Conservation (phyloP, 2,113 vertebrate genomes). For the Eurystomus gularis region DNA sequence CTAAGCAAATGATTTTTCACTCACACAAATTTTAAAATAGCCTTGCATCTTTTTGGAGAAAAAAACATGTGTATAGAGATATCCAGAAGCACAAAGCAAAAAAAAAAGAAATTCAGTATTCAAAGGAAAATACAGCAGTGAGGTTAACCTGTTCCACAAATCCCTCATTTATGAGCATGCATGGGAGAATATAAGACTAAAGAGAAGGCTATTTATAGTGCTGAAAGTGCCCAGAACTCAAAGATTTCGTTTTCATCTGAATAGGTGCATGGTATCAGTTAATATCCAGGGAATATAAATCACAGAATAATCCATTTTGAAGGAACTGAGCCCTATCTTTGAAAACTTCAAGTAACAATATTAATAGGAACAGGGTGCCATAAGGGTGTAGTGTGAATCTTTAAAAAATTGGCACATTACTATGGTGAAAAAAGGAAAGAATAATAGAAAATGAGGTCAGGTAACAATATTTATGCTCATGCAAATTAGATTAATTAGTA, state of each 20-base stretch:
- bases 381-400: neutral
- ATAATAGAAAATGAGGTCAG: conserved; percentile 31
- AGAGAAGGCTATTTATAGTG: conserved; percentile 1
- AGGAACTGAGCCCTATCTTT: neutral
- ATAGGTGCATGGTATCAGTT: neutral
- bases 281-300: conserved; percentile 2
- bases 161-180: neutral
- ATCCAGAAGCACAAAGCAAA: neutral
- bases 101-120: neutral
- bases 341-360: neutral
- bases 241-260: neutral
- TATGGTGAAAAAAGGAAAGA: neutral
- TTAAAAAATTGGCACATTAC: neutral
- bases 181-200: neutral
- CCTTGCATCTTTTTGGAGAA: neutral
- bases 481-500: conserved; percentile 72
- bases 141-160: neutral
- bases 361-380: conserved; percentile 21
- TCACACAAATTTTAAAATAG: neutral
- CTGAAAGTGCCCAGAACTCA: neutral
- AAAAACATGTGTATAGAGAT: neutral
- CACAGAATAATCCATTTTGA: neutral
- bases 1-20: neutral
- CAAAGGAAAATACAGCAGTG: neutral
- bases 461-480: conserved; percentile 64